Percentiles rank a stretch among this genome's conserved stretches.
These are phyloP conservation scores for Caenorhabditis wallacei DNA, from an alignment of 2,888 invertebrate genomes.

Conservation along the genomic window DNA sequence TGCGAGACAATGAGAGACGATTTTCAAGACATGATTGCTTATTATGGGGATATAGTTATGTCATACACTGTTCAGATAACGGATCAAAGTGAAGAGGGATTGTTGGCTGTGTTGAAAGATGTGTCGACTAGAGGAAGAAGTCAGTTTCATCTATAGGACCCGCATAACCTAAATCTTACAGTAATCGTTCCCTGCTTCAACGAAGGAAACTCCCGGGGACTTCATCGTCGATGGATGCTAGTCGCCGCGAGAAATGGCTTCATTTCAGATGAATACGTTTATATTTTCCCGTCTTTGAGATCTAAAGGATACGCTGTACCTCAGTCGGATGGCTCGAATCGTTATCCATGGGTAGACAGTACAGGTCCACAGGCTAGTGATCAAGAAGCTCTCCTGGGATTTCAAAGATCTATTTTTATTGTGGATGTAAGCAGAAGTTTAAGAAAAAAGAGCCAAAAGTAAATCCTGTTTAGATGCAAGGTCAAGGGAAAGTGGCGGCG, in stretches of 20 bases:
- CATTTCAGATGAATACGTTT: conserved; percentile 74
- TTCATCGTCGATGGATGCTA: conserved; percentile 51
- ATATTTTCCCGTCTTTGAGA: conserved; percentile 63
- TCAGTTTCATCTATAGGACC: background rate
- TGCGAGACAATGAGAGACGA: conserved; percentile 68
- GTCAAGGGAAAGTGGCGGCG: conserved; percentile 31
- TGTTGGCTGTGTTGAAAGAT: conserved; percentile 18
- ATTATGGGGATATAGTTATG: conserved; percentile 39
- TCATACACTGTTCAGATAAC: conserved; percentile 42
- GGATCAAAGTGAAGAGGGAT: conserved; percentile 35
- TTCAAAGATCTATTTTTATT: conserved; percentile 54
- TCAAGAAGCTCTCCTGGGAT: conserved; percentile 40
- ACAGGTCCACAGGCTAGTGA: conserved; percentile 39
- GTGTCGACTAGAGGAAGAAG: conserved; percentile 48
- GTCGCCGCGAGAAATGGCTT: conserved; percentile 54
- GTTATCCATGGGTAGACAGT: conserved; percentile 44
- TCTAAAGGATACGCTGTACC: conserved; percentile 52
- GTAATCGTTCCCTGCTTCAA: conserved; percentile 67
- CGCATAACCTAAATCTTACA: conserved; percentile 19
- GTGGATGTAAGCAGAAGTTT: conserved; percentile 38
- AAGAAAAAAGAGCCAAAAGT: no score
- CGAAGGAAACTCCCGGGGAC: conserved; percentile 54
- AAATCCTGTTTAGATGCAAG: conserved; percentile 52
- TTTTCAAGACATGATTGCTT: conserved; percentile 62
- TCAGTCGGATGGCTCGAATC: conserved; percentile 23